Evolutionary conservation across 2,888 invertebrate species (phyloP).

Genomic region (Clepsis dumicolana): DNA sequence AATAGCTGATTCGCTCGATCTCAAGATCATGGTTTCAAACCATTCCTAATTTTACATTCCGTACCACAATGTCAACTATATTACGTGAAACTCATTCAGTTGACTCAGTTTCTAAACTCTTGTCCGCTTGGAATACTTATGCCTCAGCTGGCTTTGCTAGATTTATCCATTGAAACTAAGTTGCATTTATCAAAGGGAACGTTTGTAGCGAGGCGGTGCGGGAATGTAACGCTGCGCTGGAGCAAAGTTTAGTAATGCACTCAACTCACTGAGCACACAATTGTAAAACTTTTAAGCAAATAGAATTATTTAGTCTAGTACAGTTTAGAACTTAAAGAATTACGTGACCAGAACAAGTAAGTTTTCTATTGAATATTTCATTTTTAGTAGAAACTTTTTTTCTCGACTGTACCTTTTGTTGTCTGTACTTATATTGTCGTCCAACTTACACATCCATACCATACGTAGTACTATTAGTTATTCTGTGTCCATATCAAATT

Average conservation of each 20-base stretch:
- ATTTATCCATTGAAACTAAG: conserved; percentile 18
- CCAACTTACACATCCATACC: no score
- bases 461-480: no score
- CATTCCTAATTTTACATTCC: not conserved
- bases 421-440: no score
- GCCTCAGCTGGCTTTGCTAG: conserved; percentile 11
- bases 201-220: conserved; percentile 19
- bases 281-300: conserved; percentile 27
- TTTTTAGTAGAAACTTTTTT: no score
- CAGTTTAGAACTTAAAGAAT: conserved; percentile 9
- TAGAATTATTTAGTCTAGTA: conserved; percentile 22
- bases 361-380: no score
- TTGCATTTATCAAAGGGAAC: conserved; percentile 34
- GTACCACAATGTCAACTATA: not conserved
- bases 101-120: not conserved
- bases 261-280: conserved; percentile 23
- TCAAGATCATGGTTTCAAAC: no score
- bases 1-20: no score
- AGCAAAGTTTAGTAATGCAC: conserved; percentile 31
- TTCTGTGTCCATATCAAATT: no score
- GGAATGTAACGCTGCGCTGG: conserved; percentile 30
- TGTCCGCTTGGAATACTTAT: conserved; percentile 6
- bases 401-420: no score
- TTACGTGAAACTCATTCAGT: not conserved
- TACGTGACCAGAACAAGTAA: conserved; percentile 1